Base-by-base conservation (phyloP, 2,113 vertebrate species). In the Halichoerus grypus region DNA sequence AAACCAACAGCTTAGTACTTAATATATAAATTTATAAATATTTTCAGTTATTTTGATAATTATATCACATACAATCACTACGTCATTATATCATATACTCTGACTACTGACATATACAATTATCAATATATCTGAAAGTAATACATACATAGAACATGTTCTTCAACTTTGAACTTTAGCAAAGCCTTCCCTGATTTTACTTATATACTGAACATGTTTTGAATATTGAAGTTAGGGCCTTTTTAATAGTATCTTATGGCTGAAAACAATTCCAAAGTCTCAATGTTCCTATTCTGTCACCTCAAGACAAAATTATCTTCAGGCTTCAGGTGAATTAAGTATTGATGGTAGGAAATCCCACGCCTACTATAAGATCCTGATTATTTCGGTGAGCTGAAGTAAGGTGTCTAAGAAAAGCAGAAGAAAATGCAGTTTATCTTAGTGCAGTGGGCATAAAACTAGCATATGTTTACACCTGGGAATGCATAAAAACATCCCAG, bases 351-450 rank as follows among this genome's bases (percentile, higher is more conserved):
- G 76, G 80, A 83, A 72, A 81, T 91, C 16, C 16, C 24, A 33
- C 19, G 18, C 2, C 22, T 71, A 46, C 31, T 53, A 3, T 57
- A 91, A 91, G 69, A 88, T 42, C 19, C 21, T 86, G 85, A 71
- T 94, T 93, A 94, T 91, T 97, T 97, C 55, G 61, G 53, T 81
- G 46, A 96, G 33, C 53, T 93, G 22, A 82, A 84, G 12, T 59
- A 6, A 87, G 31, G 6, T 71, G 24, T 14, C 51, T 83, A 59
- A 90, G 51, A 31, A 83, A 90, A 87, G 63, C 55, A 92, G 79
- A 31, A 83, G 33, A 77, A 94, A 84, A 39, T 57, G 3, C 6
- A 90, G 13, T 87, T 91, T 71, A 92, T 92, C 55, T 92, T 59
- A 49, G 72, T 33, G 8, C 12, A 76, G 14, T 65, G 16, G 18